Conservation (phyloP, 2,888 invertebrate species). For the Drosophila sordidula region DNA sequence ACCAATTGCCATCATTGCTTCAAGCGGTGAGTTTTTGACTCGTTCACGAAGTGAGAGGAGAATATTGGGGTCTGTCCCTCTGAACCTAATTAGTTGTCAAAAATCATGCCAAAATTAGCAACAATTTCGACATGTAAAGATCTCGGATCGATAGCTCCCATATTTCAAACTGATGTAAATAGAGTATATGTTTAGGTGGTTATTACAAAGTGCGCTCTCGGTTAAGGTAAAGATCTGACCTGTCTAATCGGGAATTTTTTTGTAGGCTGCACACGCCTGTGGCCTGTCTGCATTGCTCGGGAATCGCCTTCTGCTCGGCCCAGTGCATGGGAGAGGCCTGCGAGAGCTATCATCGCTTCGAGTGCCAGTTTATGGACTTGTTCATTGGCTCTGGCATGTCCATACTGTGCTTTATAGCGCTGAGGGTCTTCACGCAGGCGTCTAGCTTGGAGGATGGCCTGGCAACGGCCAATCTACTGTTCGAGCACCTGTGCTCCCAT, state of each 20-base stretch:
- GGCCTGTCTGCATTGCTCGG: slow-evolving; percentile 90
- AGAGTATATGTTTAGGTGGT: too few relatives aligned
- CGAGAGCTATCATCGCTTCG: slow-evolving; percentile 89
- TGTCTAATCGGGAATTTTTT: neutral
- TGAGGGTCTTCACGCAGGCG: slow-evolving; percentile 91
- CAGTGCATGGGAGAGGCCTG: slow-evolving; percentile 89
- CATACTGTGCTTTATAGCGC: slow-evolving; percentile 90
- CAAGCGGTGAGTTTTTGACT: slow-evolving; percentile 86
- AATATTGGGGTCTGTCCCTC: too few relatives aligned
- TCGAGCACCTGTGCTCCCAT: slow-evolving; percentile 89
- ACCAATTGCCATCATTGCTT: slow-evolving; percentile 94
- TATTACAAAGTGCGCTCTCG: too few relatives aligned
- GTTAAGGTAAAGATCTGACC: too few relatives aligned
- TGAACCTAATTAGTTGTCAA: too few relatives aligned
- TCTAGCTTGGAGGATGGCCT: slow-evolving; percentile 82
- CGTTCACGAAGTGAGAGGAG: too few relatives aligned
- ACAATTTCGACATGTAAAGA: too few relatives aligned
- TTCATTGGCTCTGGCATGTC: slow-evolving; percentile 94
- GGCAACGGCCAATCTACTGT: slow-evolving; percentile 85
- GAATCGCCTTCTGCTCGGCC: slow-evolving; percentile 90
- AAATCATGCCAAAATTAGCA: too few relatives aligned
- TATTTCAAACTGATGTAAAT: too few relatives aligned
- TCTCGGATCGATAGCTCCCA: too few relatives aligned
- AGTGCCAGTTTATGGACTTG: slow-evolving; percentile 91
- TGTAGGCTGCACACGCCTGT: slow-evolving; percentile 88